Evolutionary conservation across 2,888 invertebrate genomes (phyloP).

Genomic region (Metallyticus violacea): DNA sequence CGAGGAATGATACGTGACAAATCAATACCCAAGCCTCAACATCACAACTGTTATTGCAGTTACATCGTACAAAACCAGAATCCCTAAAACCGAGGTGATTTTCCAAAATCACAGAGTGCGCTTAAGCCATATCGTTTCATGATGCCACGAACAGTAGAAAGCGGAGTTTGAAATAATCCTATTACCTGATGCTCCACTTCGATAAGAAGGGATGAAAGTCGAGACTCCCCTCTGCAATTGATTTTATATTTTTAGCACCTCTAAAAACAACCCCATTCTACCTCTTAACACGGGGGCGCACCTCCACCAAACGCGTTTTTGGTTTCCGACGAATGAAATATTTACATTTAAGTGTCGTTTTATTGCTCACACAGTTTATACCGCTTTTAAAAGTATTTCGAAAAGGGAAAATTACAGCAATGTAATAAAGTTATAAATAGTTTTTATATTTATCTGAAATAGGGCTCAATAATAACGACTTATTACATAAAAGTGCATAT

Average conservation of each 20-base stretch:
- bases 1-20: background rate
- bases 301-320: no score
- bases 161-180: background rate
- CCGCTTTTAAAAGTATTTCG: background rate
- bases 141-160: background rate
- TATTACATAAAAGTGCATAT: no score
- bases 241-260: background rate
- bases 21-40: background rate
- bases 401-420: background rate
- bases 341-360: background rate
- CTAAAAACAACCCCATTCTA: background rate
- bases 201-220: background rate
- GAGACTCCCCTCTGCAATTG: background rate
- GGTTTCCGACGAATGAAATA: background rate
- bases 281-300: background rate
- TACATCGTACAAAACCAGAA: background rate
- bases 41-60: background rate
- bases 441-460: background rate
- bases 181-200: background rate
- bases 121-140: background rate
- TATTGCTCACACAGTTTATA: background rate
- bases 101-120: background rate
- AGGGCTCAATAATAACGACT: no score
- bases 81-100: background rate
- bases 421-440: background rate